These are phyloP conservation scores for Cairina moschata DNA, from an alignment of 2,113 vertebrate species.

Conservation along the genomic window DNA sequence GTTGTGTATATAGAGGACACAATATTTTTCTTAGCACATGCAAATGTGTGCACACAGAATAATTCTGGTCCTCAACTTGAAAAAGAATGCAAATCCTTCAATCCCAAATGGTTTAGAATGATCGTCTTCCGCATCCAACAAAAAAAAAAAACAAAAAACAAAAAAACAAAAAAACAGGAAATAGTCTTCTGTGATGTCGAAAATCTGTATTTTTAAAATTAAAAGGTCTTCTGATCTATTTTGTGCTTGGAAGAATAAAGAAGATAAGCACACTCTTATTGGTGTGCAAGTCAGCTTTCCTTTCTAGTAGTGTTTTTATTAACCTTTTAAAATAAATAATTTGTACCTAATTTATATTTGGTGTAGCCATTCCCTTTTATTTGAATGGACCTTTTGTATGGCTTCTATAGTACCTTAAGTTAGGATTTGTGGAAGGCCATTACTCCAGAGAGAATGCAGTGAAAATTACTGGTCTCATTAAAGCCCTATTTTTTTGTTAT, in stretches of 20 bases:
- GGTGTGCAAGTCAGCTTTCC: neutral
- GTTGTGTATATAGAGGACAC: rapidly evolving
- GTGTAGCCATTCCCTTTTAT: neutral
- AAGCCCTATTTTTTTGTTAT: neutral
- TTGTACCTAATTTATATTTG: neutral
- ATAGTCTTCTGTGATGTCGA: rapidly evolving
- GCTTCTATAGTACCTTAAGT: neutral
- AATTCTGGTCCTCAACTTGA: rapidly evolving
- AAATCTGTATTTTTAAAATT: rapidly evolving
- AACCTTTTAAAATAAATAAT: neutral
- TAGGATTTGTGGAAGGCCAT: neutral
- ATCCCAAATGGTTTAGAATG: neutral
- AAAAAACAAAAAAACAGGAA: neutral
- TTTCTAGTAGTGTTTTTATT: neutral
- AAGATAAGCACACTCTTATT: neutral
- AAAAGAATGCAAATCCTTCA: neutral
- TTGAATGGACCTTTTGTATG: neutral
- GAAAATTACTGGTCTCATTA: neutral
- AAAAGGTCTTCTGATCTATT: neutral
- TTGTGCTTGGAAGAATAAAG: neutral
- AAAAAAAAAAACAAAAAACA: neutral
- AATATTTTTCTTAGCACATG: neutral
- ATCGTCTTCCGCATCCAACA: neutral
- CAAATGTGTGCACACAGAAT: rapidly evolving
- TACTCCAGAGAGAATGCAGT: neutral